Base-by-base conservation (phyloP, 2,797 vertebrate species). In the Lagocephalus sceleratus region DNA sequence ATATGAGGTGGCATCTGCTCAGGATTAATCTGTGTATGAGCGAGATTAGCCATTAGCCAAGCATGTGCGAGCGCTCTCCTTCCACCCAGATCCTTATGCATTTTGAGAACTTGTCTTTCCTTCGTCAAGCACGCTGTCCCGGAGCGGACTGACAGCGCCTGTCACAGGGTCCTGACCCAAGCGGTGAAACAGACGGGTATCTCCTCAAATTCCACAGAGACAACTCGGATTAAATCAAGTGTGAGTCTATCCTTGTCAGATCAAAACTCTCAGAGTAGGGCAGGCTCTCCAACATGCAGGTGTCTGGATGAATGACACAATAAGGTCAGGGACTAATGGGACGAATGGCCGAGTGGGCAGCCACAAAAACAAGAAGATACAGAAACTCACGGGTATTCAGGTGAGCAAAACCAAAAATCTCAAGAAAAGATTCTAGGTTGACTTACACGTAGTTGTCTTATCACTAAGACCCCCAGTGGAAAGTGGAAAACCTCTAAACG, bases 181-280 rank as follows among this genome's bases (percentile, higher is more conserved):
- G 71, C 44, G 21, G 21, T 17, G 54, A 74, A 82, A 78, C 71
- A 76, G 73, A 71, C 80, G 76, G 69, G 71, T 84, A 71, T 77
- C 71, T 57, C 71, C 46, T 63, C 68, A 73, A 60, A 80, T 71
- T 83, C 75, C 66, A 63, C 35, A 11, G 72, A 83, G 75, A 83
- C 81, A 71, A 75, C 53, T 68, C 69, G 77, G 81, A 85, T 88
- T 87, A 85, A 85, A 83, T 86, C 81, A 83, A 79, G 77, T 71
- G 78, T 62, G 82, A 86, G 73, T 85, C 82, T 78, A 76, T 82
- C 76, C 74, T 69, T 84, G 83, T 89, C 82, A 85, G 71, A 88
- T 85, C 85, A 84, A 68, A 86, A 82, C 69, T 73, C 78, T 77
- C 77, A 74, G 83, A 60, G 71, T 68, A 63, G 78, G 79, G 75